Conservation (phyloP, 2,113 vertebrate species). For the Cervus canadensis region DNA sequence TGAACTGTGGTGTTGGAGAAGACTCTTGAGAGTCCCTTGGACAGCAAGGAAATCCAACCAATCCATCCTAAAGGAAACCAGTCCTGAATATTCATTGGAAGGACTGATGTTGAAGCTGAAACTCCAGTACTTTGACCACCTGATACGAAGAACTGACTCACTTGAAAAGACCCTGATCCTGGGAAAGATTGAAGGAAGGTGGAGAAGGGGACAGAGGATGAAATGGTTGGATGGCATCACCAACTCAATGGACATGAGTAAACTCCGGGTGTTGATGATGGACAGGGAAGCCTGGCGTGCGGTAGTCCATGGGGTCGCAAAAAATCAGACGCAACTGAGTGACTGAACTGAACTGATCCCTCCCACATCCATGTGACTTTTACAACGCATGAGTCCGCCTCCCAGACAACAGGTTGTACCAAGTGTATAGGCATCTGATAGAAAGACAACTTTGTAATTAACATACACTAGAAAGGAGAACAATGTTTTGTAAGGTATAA, state of each 20-base stretch:
- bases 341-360: background rate
- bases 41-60: background rate
- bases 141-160: background rate
- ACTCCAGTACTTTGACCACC: background rate
- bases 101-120: background rate
- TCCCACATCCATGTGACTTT: background rate
- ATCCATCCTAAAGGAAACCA: background rate
- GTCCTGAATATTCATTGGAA: background rate
- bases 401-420: background rate
- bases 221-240: background rate
- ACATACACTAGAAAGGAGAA: background rate
- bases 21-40: background rate
- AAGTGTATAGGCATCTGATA: background rate
- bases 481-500: background rate
- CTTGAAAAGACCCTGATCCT: background rate
- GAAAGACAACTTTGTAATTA: background rate
- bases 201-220: background rate
- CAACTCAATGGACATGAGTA: fast-evolving
- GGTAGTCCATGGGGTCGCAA: background rate
- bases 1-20: background rate
- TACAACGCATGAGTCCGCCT: background rate
- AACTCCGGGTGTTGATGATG: background rate
- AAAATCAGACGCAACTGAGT: background rate
- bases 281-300: background rate
- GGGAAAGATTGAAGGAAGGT: background rate